A percentile compares a stretch with the other conserved stretches of the same genome.
Evolutionary conservation across 2,797 vertebrate genomes (phyloP).

Genomic region (Syndactyla subalaris): DNA sequence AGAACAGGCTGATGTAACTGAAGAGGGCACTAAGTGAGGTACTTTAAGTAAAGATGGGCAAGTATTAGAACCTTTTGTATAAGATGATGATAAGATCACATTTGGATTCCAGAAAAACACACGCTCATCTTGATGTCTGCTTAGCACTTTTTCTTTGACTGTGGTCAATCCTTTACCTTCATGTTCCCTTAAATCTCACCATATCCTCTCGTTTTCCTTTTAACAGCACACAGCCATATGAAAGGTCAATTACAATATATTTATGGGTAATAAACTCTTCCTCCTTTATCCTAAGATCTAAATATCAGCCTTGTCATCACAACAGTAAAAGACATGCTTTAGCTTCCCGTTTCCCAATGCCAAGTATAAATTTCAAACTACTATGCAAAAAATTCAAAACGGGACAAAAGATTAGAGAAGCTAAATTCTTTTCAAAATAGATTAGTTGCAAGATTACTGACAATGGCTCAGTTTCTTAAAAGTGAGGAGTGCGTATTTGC

Average conservation of each 20-base stretch:
- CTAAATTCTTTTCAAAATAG: neutral
- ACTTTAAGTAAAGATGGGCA: neutral
- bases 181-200: neutral
- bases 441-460: neutral
- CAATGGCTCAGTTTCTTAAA: neutral
- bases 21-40: neutral
- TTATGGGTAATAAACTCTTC: neutral
- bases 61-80: neutral
- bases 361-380: neutral
- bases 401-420: neutral
- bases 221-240: neutral
- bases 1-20: neutral
- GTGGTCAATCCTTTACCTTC: neutral
- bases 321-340: neutral
- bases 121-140: neutral
- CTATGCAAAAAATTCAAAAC: neutral
- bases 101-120: neutral
- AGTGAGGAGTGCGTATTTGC: neutral
- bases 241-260: neutral
- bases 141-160: neutral
- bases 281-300: neutral
- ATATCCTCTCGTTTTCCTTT: neutral
- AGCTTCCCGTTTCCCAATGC: neutral
- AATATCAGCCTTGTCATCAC: neutral
- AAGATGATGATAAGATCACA: neutral